Conservation (phyloP, 2,888 invertebrate genomes). For the Electrophaes corylata region DNA sequence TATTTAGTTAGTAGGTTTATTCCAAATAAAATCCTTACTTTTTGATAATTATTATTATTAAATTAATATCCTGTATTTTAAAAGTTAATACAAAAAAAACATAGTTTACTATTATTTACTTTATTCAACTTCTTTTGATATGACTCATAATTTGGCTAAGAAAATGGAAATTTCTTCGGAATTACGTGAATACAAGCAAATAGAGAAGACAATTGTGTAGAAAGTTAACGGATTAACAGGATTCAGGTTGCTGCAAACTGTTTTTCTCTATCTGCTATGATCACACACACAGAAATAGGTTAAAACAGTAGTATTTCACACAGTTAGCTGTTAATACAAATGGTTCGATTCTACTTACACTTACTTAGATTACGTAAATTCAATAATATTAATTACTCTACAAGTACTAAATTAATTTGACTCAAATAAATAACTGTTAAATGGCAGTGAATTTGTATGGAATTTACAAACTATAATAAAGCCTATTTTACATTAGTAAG, state of each 20-base stretch:
- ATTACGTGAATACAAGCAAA: slow-evolving; percentile 57
- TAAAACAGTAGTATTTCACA: slow-evolving; percentile 52
- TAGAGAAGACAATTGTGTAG: slow-evolving; percentile 6
- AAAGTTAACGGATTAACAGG: background rate
- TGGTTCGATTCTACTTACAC: slow-evolving; percentile 60
- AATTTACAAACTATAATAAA: slow-evolving; percentile 27
- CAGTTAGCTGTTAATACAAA: slow-evolving; percentile 46
- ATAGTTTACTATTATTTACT: slow-evolving; percentile 61
- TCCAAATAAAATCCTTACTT: slow-evolving; percentile 8
- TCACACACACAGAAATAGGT: slow-evolving; percentile 11
- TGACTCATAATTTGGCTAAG: slow-evolving; percentile 82
- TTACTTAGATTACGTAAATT: slow-evolving; percentile 62
- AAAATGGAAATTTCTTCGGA: slow-evolving; percentile 62
- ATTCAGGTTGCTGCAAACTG: background rate
- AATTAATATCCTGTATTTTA: background rate
- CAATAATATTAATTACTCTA: slow-evolving; percentile 51
- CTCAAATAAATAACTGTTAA: slow-evolving; percentile 44
- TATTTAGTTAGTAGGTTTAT: background rate
- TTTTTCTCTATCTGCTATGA: slow-evolving; percentile 16
- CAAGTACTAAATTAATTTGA: slow-evolving; percentile 41
- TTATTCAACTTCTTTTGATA: slow-evolving; percentile 82
- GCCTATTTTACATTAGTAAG: slow-evolving; percentile 14
- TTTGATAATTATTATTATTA: too few relatives aligned
- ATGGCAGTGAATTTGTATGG: slow-evolving; percentile 45
- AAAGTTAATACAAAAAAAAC: slow-evolving; percentile 6